These are phyloP conservation scores for Natator depressus DNA, from an alignment of 2,113 vertebrate species.

Conservation along the genomic window DNA sequence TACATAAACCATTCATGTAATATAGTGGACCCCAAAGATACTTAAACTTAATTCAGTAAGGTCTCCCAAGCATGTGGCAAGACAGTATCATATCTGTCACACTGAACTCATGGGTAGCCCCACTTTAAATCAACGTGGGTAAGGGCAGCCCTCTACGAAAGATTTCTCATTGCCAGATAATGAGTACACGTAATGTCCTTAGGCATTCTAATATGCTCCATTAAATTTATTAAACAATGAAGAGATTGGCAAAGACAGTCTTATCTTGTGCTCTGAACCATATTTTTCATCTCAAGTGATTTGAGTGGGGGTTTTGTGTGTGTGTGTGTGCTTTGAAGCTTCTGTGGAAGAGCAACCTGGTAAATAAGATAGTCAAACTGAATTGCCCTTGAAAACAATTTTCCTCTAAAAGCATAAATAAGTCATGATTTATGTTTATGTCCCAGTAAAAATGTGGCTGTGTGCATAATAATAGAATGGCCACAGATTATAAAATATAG, in stretches of 20 bases:
- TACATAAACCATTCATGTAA: not conserved
- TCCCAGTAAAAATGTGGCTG: not conserved
- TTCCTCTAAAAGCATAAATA: not conserved
- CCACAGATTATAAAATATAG: not conserved
- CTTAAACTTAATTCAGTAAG: not conserved
- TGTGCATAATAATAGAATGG: not conserved
- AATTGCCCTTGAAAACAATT: not conserved
- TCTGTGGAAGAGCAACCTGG: not conserved
- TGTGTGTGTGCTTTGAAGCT: not conserved
- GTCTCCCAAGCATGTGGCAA: not conserved
- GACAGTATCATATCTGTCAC: not conserved
- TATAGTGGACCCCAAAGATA: not conserved
- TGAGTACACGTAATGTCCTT: not conserved
- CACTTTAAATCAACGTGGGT: not conserved
- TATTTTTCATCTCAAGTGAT: not conserved
- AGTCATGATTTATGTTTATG: not conserved
- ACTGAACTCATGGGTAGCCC: not conserved
- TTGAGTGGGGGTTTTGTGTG: not conserved
- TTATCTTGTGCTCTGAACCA: not conserved
- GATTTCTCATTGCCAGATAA: not conserved
- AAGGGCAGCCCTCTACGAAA: not conserved
- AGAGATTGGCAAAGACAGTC: not conserved
- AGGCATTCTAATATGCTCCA: not conserved
- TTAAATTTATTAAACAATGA: slow-evolving; percentile 9
- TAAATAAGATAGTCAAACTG: not conserved